Base-by-base conservation (phyloP, 1,140 invertebrate genomes). In the Halyomorpha halys region DNA sequence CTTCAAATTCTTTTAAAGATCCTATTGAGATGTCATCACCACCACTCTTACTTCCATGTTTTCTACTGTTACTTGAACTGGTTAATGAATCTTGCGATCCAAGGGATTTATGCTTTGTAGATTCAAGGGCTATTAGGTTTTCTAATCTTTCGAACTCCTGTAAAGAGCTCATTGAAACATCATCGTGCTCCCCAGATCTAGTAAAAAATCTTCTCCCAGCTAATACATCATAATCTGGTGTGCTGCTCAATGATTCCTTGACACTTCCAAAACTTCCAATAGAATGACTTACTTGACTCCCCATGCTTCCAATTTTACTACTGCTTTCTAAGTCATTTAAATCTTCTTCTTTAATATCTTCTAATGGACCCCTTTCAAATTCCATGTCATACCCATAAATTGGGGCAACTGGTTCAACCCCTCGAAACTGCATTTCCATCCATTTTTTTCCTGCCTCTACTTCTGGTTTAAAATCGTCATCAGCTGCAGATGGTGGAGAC, bases 111-210 rank as follows among this genome's bases (percentile, higher is more conserved):
- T 82, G 74, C 66, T 76, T 76, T 15, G 77, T 76, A 0, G 81
- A 83, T 71, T 86, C 84, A 34, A 86, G 73, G 0, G 82, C 83
- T 62, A 90, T 82, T 0, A 89, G 85, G 70, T 82, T 83, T 76
- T 97, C 94, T 8, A 97, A 74, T 63, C 86, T 84, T 77, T 96
- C 93, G 78, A 97, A 97, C 74, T 97, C 94, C 75, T 94, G 91
- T 64, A 96, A 78, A 9, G 92, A 96, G 63, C 86, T 91, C 72
- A 95, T 84, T 0, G 92, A 96, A 23, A 93, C 79, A 75, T 93
- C 89, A 74, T 96, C 93, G 73, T 91, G 86, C 69, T 95, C 93
- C 5, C 87, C 83, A 64, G 83, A 82, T 69, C 82, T 81, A 0
- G 84, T 83, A 70, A 90, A 88, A 73, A 86, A 90, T 70, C 86